Conservation (phyloP, 1,140 invertebrate genomes). For the Polyergus mexicanus region DNA sequence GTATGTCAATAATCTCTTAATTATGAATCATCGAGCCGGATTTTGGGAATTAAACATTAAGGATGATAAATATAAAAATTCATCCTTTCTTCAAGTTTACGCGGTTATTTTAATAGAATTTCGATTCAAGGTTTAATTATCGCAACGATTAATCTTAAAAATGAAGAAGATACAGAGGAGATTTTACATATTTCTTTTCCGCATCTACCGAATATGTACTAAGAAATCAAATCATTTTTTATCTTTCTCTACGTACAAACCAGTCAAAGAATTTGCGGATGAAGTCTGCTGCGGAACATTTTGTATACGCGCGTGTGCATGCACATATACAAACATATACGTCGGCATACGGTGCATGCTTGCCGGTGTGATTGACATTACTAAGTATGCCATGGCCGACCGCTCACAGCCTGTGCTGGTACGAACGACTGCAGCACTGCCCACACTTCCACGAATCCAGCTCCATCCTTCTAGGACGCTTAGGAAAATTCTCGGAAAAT, state of each 20-base stretch:
- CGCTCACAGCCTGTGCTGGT: constrained; percentile 83
- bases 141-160: neutral
- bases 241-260: neutral
- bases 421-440: constrained; percentile 81
- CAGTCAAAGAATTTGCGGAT: neutral
- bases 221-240: neutral
- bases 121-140: neutral
- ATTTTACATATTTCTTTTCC: neutral
- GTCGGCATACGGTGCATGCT: constrained; percentile 77
- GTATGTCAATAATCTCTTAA: constrained; percentile 10
- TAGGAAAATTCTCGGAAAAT: constrained; percentile 75
- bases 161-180: neutral
- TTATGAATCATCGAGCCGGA: neutral
- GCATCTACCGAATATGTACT: neutral
- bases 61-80: neutral
- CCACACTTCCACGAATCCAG: constrained; percentile 76
- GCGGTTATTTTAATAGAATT: neutral
- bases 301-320: neutral
- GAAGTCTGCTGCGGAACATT: constrained; percentile 8
- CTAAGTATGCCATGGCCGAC: constrained; percentile 87
- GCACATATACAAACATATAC: constrained; percentile 33
- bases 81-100: neutral
- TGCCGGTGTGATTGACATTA: constrained; percentile 86
- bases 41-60: neutral
- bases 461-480: constrained; percentile 72